Conservation (phyloP, 2,888 invertebrate genomes). For the Cetonia aurata region DNA sequence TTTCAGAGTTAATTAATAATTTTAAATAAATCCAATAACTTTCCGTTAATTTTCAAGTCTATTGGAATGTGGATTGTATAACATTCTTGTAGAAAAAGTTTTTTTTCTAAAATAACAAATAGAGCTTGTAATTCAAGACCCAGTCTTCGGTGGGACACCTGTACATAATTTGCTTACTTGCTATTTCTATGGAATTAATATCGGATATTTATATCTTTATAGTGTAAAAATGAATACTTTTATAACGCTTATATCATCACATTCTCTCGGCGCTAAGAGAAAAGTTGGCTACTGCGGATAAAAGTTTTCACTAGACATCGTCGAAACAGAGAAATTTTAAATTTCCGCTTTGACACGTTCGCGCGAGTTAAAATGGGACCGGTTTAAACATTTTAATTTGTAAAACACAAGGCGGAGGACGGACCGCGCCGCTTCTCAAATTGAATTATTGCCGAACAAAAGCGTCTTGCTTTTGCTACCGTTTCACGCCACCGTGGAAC, state of each 20-base stretch:
- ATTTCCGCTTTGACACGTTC: conserved; percentile 33
- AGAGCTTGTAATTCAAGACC: too few species aligned
- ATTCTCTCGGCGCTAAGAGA: conserved; percentile 16
- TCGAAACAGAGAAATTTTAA: conserved; percentile 32
- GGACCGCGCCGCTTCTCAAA: conserved; percentile 27
- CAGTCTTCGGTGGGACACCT: too few species aligned
- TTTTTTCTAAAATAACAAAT: too few species aligned
- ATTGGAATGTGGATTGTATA: too few species aligned
- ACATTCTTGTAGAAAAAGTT: too few species aligned
- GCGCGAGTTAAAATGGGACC: conserved; percentile 1
- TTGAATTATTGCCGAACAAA: conserved; percentile 35
- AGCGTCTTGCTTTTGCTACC: conserved; percentile 31
- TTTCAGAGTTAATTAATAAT: too few species aligned
- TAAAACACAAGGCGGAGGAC: conserved; percentile 32
- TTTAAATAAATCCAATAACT: too few species aligned
- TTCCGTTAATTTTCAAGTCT: too few species aligned
- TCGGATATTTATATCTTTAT: too few species aligned
- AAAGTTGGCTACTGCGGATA: conserved; percentile 17
- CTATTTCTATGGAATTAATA: too few species aligned
- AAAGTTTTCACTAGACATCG: conserved; percentile 28
- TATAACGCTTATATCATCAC: conserved; percentile 6
- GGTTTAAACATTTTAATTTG: conserved; percentile 35
- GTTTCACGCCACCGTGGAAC: background rate
- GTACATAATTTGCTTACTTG: too few species aligned
- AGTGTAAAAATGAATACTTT: too few species aligned